These are phyloP conservation scores for Psittacula cyanocephala DNA, from an alignment of 2,113 vertebrate genomes.

Conservation along the genomic window DNA sequence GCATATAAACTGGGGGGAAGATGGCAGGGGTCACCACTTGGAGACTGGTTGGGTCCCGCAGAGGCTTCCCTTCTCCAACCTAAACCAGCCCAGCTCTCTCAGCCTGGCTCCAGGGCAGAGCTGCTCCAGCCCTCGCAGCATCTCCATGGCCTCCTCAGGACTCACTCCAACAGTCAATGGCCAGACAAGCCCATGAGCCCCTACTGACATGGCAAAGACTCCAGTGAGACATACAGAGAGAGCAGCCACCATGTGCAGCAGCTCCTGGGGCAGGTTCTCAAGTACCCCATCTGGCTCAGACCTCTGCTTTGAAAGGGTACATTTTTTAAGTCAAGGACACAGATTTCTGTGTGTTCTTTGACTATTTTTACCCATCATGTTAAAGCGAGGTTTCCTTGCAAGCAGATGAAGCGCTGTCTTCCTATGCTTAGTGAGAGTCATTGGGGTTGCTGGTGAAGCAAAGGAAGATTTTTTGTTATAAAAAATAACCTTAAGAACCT, in stretches of 20 bases:
- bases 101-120: not conserved
- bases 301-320: not conserved
- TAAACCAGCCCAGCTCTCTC: not conserved
- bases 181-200: accelerated
- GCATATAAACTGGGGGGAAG: not conserved
- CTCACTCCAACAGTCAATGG: not conserved
- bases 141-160: not conserved
- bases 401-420: not conserved
- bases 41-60: not conserved
- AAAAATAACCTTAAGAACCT: not conserved
- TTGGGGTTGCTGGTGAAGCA: not conserved
- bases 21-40: not conserved
- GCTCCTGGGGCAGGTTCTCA: not conserved
- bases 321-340: not conserved
- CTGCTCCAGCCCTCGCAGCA: not conserved
- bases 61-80: not conserved
- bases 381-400: not conserved
- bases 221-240: no score
- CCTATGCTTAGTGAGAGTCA: accelerated
- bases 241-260: no score
- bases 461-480: not conserved
- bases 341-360: not conserved
- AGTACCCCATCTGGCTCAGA: not conserved
- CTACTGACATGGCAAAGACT: not conserved
- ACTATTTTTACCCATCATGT: not conserved